Percentiles rank a stretch among this genome's conserved stretches.
Evolutionary conservation across 2,888 invertebrate genomes (phyloP).

Genomic region (Drosophila kanekoi): DNA sequence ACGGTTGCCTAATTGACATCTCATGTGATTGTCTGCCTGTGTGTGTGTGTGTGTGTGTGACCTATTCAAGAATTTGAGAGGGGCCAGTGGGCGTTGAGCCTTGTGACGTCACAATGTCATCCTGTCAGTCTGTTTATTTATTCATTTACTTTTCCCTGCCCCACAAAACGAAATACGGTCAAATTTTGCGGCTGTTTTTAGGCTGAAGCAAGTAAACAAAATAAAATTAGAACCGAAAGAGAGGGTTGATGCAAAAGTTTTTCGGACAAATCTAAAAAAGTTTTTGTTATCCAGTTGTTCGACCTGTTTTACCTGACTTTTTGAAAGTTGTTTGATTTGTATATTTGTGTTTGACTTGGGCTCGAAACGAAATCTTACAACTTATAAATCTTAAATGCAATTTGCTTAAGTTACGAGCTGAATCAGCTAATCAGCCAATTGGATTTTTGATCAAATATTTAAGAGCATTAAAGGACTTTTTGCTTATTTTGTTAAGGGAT

Average conservation of each 20-base stretch:
- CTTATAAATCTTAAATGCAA: constrained; percentile 73
- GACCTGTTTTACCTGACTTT: constrained; percentile 21
- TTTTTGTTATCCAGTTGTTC: constrained; percentile 30
- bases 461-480: neutral
- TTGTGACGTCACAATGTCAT: constrained; percentile 31
- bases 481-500: neutral
- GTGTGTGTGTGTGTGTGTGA: constrained; percentile 10
- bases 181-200: constrained; percentile 22
- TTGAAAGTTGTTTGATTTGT: constrained; percentile 29
- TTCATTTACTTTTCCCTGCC: constrained; percentile 28
- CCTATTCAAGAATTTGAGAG: constrained; percentile 3
- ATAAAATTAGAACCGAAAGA: neutral
- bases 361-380: neutral
- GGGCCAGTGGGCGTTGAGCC: neutral
- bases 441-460: neutral
- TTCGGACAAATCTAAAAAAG: constrained; percentile 24
- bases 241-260: constrained; percentile 43
- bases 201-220: constrained; percentile 1
- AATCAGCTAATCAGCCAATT: constrained; percentile 11
- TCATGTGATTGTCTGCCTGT: constrained; percentile 4
- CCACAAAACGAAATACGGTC: constrained; percentile 12
- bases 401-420: constrained; percentile 45
- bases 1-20: constrained; percentile 37
- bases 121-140: constrained; percentile 50
- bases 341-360: constrained; percentile 27